These are phyloP conservation scores for Centroberyx gerrardi DNA, from an alignment of 2,797 vertebrate genomes.

Conservation along the genomic window DNA sequence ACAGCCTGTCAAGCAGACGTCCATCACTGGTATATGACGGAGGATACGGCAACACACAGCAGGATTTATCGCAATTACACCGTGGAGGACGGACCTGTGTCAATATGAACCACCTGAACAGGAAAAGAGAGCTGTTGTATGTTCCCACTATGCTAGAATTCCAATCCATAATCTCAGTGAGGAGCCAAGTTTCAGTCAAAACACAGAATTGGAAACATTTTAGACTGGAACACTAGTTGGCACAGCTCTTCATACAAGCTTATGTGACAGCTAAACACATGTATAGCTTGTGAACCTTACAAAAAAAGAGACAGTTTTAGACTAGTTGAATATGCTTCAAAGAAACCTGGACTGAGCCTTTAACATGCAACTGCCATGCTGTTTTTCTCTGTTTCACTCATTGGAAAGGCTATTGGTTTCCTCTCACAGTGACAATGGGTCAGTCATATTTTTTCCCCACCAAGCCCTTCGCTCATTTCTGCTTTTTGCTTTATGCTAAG, in stretches of 20 bases:
- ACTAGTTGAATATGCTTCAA: too few relatives aligned
- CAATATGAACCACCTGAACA: slow-evolving; percentile 46
- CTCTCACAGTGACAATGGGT: background rate
- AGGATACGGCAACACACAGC: background rate
- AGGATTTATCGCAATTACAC: slow-evolving; percentile 6
- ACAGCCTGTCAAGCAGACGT: slow-evolving; percentile 62
- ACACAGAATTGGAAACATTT: background rate
- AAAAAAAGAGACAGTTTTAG: too few relatives aligned
- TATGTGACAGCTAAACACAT: background rate
- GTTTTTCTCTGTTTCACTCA: background rate
- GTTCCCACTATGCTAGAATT: slow-evolving; percentile 9
- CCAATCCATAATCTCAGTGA: slow-evolving; percentile 14
- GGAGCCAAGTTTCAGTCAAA: background rate
- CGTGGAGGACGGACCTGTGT: slow-evolving; percentile 46
- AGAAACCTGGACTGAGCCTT: too few relatives aligned
- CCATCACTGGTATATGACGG: slow-evolving; percentile 40
- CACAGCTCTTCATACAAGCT: slow-evolving; percentile 29
- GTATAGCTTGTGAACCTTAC: too few relatives aligned
- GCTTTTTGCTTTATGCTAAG: too few relatives aligned
- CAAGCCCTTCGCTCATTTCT: too few relatives aligned
- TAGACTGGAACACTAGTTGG: slow-evolving; percentile 2
- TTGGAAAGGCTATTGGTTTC: too few relatives aligned
- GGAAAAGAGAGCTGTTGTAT: slow-evolving; percentile 26
- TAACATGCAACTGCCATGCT: background rate
- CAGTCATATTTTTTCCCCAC: background rate